These are phyloP conservation scores for Callinectes sapidus DNA, from an alignment of 2,888 invertebrate genomes.

Conservation along the genomic window DNA sequence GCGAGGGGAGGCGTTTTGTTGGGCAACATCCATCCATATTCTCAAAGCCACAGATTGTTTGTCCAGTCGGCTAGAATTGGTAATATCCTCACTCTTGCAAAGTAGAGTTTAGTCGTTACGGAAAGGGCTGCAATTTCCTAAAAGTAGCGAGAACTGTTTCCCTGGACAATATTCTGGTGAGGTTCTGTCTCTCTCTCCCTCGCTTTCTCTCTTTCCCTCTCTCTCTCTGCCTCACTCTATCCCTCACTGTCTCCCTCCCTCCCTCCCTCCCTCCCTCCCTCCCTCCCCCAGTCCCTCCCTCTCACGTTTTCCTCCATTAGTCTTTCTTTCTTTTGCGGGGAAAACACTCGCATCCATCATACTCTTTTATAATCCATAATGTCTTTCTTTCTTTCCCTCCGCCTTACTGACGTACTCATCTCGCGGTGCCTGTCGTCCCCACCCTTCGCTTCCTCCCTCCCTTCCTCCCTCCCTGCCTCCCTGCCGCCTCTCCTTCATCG, in stretches of 20 bases:
- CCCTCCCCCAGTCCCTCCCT: too few relatives aligned
- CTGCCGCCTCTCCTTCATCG: background rate
- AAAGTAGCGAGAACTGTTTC: background rate
- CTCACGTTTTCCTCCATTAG: constrained; percentile 1
- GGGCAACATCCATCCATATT: background rate
- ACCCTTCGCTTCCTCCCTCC: background rate
- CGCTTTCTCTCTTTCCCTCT: background rate
- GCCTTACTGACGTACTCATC: background rate
- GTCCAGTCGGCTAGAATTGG: background rate
- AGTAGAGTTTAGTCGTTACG: background rate
- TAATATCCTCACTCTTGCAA: background rate
- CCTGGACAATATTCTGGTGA: background rate
- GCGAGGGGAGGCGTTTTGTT: background rate
- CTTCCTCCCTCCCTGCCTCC: too few relatives aligned
- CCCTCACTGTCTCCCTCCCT: too few relatives aligned
- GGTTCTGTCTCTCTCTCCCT: background rate
- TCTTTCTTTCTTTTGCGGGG: background rate
- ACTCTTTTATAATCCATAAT: constrained; percentile 1
- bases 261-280: background rate
- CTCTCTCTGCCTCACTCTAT: background rate
- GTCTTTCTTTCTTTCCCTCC: background rate
- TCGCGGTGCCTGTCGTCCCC: background rate
- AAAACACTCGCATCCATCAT: background rate
- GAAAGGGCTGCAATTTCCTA: background rate
- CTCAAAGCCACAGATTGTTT: background rate